phyloP scores from a whole-genome alignment of 2,797 vertebrate species.

The Crenichthys baileyi region DNA sequence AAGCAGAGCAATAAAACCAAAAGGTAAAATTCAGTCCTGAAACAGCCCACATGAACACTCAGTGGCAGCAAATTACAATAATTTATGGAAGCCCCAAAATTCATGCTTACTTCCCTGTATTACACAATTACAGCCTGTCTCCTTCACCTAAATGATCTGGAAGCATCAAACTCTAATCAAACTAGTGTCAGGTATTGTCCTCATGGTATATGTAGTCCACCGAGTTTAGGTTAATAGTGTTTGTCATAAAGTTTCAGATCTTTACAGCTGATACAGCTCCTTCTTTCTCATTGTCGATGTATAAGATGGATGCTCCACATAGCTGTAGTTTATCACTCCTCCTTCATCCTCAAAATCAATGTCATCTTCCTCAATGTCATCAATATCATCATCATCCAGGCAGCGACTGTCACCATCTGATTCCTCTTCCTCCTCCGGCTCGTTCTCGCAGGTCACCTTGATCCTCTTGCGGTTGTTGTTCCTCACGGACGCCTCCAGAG shows the following conservation, averaged over 20 bases:
- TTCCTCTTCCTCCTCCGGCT: constrained; percentile 38
- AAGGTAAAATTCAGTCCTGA: not conserved
- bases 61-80: constrained; percentile 2
- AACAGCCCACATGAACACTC: constrained; percentile 23
- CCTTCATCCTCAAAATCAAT: constrained; percentile 64
- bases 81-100: constrained; percentile 18
- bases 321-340: constrained; percentile 80
- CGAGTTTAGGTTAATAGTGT: not conserved
- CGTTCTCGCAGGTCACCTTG: constrained; percentile 40
- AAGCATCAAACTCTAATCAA: not conserved
- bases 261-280: constrained; percentile 50
- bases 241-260: not conserved
- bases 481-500: constrained; percentile 92
- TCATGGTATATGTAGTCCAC: not conserved
- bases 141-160: not conserved
- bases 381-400: constrained; percentile 57
- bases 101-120: not conserved
- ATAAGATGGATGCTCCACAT: constrained; percentile 70
- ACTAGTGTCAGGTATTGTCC: not conserved
- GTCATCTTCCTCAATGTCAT: constrained; percentile 52
- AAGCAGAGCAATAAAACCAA: not conserved
- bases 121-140: not conserved
- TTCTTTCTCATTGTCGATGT: constrained; percentile 35
- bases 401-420: constrained; percentile 61
- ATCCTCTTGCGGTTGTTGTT: constrained; percentile 81